These are phyloP conservation scores for Scarus forsteni DNA, from an alignment of 2,797 vertebrate genomes.

Conservation along the genomic window DNA sequence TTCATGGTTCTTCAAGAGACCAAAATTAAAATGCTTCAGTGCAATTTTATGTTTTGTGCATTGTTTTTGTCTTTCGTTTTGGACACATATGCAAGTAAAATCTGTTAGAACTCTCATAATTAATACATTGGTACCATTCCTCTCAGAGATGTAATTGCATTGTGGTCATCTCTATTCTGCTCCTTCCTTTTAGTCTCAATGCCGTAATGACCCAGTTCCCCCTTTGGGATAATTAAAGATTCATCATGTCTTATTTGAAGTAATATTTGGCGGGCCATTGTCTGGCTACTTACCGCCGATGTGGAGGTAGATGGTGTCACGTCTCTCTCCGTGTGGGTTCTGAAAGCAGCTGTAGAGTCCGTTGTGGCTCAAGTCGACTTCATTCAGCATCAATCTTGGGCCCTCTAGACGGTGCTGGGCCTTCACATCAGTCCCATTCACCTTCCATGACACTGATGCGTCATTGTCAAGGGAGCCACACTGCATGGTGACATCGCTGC, in stretches of 20 bases:
- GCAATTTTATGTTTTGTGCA: neutral
- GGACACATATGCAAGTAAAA: neutral
- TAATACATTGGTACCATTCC: conserved; percentile 15
- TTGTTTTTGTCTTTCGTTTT: conserved; percentile 7
- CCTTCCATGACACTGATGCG: conserved; percentile 92
- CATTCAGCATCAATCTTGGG: conserved; percentile 85
- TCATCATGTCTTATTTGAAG: conserved; percentile 21
- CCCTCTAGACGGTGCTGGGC: conserved; percentile 87
- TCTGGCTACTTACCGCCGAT: conserved; percentile 91
- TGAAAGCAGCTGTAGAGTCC: conserved; percentile 97
- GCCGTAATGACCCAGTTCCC: conserved; percentile 30
- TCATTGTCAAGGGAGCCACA: conserved; percentile 92
- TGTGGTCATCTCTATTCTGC: conserved; percentile 5
- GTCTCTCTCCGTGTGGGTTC: conserved; percentile 91
- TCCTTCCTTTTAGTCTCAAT: conserved; percentile 6
- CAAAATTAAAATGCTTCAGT: neutral
- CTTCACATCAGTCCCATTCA: conserved; percentile 92
- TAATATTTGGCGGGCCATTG: conserved; percentile 16
- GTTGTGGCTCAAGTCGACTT: conserved; percentile 88
- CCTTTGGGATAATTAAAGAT: conserved; percentile 37
- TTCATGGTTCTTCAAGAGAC: neutral
- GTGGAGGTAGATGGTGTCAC: conserved; percentile 90
- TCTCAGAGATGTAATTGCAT: conserved; percentile 21
- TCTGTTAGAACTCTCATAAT: conserved; percentile 16
- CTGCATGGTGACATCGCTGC: conserved; percentile 91